These are phyloP conservation scores for Isoperla grammatica DNA, from an alignment of 2,888 invertebrate species.

Conservation along the genomic window DNA sequence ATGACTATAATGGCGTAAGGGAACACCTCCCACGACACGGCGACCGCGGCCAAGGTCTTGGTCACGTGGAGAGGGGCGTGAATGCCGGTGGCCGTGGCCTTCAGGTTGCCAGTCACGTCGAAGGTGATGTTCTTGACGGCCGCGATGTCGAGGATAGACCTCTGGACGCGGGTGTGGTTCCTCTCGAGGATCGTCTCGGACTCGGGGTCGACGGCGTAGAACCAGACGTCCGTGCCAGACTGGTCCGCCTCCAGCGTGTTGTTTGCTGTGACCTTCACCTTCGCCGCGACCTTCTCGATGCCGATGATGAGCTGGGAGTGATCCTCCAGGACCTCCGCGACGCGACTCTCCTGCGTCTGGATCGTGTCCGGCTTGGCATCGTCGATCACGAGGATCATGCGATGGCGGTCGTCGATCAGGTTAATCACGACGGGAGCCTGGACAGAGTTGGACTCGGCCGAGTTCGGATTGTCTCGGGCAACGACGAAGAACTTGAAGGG, in stretches of 20 bases:
- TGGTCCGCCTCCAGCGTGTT: slow-evolving; percentile 66
- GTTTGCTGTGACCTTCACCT: slow-evolving; percentile 66
- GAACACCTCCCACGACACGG: slow-evolving; percentile 64
- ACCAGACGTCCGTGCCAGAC: slow-evolving; percentile 78
- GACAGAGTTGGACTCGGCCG: slow-evolving; percentile 54
- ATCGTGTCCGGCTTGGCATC: slow-evolving; percentile 68
- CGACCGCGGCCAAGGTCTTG: slow-evolving; percentile 42
- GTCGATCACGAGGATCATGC: slow-evolving; percentile 70
- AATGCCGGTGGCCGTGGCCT: slow-evolving; percentile 62
- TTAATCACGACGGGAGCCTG: slow-evolving; percentile 67
- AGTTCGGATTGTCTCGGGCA: slow-evolving; percentile 68
- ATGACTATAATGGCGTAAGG: slow-evolving; percentile 86
- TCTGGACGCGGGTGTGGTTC: slow-evolving; percentile 64
- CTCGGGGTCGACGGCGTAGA: slow-evolving; percentile 76
- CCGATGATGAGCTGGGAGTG: slow-evolving; percentile 71
- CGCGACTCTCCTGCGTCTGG: slow-evolving; percentile 49
- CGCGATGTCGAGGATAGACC: slow-evolving; percentile 54
- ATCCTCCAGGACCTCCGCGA: slow-evolving; percentile 61
- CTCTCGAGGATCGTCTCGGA: slow-evolving; percentile 67
- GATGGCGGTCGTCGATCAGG: slow-evolving; percentile 67
- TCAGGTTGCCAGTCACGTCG: slow-evolving; percentile 60
- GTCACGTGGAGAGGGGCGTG: slow-evolving; percentile 49
- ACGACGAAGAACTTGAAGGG: slow-evolving; percentile 71
- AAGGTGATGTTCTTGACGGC: slow-evolving; percentile 62
- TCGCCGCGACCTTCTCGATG: slow-evolving; percentile 75